Conservation (phyloP, 2,113 vertebrate species). For the Chinchilla lanigera region DNA sequence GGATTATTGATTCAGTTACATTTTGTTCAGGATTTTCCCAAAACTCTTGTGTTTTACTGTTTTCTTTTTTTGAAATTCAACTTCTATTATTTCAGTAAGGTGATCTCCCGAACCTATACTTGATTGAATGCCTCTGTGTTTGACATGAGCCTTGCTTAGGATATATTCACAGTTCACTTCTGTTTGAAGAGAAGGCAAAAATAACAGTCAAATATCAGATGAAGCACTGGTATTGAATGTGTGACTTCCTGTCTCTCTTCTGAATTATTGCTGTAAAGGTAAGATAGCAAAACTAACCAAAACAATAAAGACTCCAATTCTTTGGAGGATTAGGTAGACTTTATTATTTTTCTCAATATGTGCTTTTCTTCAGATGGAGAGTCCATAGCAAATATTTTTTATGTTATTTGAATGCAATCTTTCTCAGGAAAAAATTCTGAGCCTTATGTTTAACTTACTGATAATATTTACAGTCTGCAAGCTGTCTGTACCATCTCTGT, state of each 20-base stretch:
- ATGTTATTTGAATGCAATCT: conserved; percentile 9
- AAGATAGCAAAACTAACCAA: background rate
- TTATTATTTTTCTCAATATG: background rate
- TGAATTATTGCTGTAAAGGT: background rate
- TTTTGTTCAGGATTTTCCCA: background rate
- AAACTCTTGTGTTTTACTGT: background rate
- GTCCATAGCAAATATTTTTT: background rate
- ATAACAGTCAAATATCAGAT: background rate
- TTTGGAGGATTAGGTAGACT: background rate
- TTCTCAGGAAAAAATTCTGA: conserved; percentile 1
- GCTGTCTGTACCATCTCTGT: fast-evolving
- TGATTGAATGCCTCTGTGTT: conserved; percentile 61
- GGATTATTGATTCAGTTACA: background rate
- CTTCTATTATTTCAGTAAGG: conserved; percentile 52
- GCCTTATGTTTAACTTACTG: background rate
- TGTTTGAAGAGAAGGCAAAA: conserved; percentile 49
- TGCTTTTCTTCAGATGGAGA: background rate
- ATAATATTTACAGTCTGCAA: background rate
- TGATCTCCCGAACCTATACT: conserved; percentile 27
- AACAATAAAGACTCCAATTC: background rate
- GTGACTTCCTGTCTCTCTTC: background rate
- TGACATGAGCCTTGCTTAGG: background rate
- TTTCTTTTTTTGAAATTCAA: conserved; percentile 17
- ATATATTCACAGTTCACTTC: conserved; percentile 33
- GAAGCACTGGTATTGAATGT: background rate